Evolutionary conservation across 2,888 invertebrate species (phyloP).

Genomic region (Metalampra italica): DNA sequence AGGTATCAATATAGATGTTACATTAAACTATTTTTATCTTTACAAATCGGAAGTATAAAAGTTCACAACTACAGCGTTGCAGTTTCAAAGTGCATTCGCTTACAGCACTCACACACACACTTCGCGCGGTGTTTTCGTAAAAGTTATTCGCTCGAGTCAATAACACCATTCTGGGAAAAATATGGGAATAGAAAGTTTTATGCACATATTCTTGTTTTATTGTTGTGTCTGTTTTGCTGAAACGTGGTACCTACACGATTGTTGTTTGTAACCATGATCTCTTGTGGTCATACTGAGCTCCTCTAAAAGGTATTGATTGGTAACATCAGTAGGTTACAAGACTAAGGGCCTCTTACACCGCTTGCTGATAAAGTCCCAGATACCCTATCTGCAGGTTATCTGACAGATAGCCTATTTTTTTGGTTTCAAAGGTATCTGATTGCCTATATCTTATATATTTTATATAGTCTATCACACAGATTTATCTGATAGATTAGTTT

Average conservation of each 20-base stretch:
- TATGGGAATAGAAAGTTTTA: slow-evolving; percentile 43
- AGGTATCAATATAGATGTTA: not conserved
- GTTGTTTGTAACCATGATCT: not conserved
- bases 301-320: too few relatives aligned
- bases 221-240: not conserved
- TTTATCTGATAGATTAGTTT: too few relatives aligned
- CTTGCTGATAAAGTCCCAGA: too few relatives aligned
- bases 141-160: slow-evolving; percentile 64
- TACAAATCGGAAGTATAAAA: slow-evolving; percentile 26
- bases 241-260: not conserved
- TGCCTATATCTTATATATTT: too few relatives aligned
- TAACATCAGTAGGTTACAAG: too few relatives aligned
- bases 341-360: too few relatives aligned
- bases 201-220: slow-evolving; percentile 12
- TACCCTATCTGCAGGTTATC: too few relatives aligned
- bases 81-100: slow-evolving; percentile 25
- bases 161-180: slow-evolving; percentile 61
- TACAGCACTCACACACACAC: slow-evolving; percentile 17
- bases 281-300: too few relatives aligned
- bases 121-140: slow-evolving; percentile 37
- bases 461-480: too few relatives aligned
- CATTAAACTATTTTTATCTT: not conserved
- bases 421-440: too few relatives aligned
- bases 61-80: slow-evolving; percentile 25
- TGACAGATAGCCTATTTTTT: too few relatives aligned